Evolutionary conservation across 2,797 vertebrate species (phyloP).

Genomic region (Danio aesculapii): DNA sequence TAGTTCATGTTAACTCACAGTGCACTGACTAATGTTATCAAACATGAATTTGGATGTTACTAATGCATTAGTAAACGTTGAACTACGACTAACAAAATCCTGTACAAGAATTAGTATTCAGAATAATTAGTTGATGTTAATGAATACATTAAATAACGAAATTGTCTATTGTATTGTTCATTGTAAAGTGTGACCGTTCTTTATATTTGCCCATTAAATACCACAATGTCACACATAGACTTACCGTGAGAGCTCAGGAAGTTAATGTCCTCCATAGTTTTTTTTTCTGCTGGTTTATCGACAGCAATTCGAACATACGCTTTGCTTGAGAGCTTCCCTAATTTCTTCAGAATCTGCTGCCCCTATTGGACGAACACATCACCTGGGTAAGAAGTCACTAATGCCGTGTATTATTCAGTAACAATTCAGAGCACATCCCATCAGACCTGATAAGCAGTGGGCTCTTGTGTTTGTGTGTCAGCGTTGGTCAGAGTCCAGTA

Average conservation of each 20-base stretch:
- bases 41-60: no score
- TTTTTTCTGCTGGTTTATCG: constrained; percentile 67
- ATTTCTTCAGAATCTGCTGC: constrained; percentile 79
- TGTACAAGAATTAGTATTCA: no score
- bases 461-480: constrained; percentile 84
- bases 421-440: neutral
- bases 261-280: constrained; percentile 71
- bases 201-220: neutral
- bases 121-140: no score
- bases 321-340: constrained; percentile 74
- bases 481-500: constrained; percentile 92
- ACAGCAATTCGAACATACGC: constrained; percentile 84
- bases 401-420: neutral
- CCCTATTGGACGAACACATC: constrained; percentile 75
- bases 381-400: neutral
- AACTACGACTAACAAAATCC: no score
- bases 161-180: no score
- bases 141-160: no score
- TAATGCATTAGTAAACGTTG: no score
- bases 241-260: constrained; percentile 73
- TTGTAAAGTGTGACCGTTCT: neutral
- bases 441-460: constrained; percentile 84
- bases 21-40: no score
- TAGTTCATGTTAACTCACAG: no score
- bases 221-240: neutral